A percentile compares a stretch with the other conserved stretches of the same genome.
phyloP scores from a whole-genome alignment of 37 sponge, comb jelly and placozoan species.

The Geodia barretti region DNA sequence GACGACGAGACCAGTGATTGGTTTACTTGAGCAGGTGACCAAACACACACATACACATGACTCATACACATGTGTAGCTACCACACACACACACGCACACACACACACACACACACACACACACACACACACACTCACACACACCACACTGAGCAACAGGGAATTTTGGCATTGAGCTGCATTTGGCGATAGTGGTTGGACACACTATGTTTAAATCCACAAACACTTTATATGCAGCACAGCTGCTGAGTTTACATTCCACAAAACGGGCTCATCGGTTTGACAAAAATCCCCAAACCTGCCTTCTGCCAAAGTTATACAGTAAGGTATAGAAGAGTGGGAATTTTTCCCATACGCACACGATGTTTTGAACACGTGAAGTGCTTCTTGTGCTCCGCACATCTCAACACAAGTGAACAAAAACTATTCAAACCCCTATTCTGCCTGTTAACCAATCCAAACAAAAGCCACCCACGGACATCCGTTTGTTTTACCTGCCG shows the following conservation, averaged over 20 bases:
- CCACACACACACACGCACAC: not conserved
- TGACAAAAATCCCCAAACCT: too few relatives aligned
- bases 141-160: not conserved
- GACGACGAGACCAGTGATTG: not conserved
- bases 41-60: not conserved
- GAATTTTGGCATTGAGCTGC: not conserved
- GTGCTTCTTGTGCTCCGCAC: too few relatives aligned
- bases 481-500: too few relatives aligned
- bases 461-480: too few relatives aligned
- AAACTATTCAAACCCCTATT: too few relatives aligned
- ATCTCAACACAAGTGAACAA: too few relatives aligned
- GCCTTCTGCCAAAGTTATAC: too few relatives aligned
- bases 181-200: not conserved
- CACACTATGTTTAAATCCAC: not conserved
- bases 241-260: not conserved
- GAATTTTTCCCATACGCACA: too few relatives aligned
- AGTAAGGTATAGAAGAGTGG: too few relatives aligned
- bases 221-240: not conserved
- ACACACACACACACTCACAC: slow-evolving; percentile 27
- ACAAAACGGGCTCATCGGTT: not conserved
- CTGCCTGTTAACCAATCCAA: too few relatives aligned
- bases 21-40: not conserved
- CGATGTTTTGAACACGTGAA: too few relatives aligned
- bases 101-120: not conserved
- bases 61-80: not conserved